These are phyloP conservation scores for Drosophila jambulina DNA, from an alignment of 1,140 invertebrate species.

Conservation along the genomic window DNA sequence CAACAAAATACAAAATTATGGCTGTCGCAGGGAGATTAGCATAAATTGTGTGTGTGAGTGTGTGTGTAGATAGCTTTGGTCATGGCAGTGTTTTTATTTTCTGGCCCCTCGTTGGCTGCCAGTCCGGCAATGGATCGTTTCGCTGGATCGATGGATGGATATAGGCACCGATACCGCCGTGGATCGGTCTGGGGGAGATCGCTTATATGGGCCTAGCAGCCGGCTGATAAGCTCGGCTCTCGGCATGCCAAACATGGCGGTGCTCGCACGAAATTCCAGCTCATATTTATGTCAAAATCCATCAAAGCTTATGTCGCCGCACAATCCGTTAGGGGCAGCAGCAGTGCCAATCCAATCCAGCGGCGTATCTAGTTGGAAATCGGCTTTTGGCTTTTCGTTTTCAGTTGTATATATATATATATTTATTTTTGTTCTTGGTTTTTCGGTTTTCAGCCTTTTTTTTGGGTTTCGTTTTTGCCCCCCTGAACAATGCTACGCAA, in stretches of 20 bases:
- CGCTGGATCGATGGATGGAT: conserved; percentile 22
- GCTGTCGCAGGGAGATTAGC: conserved; percentile 71
- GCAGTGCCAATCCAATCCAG: conserved; percentile 32
- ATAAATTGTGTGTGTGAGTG: conserved; percentile 72
- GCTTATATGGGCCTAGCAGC: conserved; percentile 50
- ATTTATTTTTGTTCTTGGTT: conserved; percentile 5
- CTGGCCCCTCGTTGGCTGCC: conserved; percentile 68
- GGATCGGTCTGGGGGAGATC: conserved; percentile 20
- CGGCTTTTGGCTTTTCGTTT: conserved; percentile 40
- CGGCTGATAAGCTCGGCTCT: conserved; percentile 65
- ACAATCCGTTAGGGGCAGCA: conserved; percentile 61
- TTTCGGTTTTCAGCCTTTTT: conserved; percentile 52
- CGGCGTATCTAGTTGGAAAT: conserved; percentile 47
- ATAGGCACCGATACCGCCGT: conserved; percentile 1
- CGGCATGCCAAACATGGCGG: conserved; percentile 61
- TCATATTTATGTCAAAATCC: conserved; percentile 84
- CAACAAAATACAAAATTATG: conserved; percentile 78
- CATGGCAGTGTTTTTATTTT: conserved; percentile 64
- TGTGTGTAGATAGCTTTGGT: conserved; percentile 21
- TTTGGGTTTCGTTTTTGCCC: conserved; percentile 12
- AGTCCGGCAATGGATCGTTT: conserved; percentile 22
- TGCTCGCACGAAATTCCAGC: conserved; percentile 68
- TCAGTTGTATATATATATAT: neutral
- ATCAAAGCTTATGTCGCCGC: conserved; percentile 81
- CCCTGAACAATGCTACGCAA: conserved; percentile 73